Conservation (phyloP, 2,113 vertebrate genomes). For the Cynocephalus volans region DNA sequence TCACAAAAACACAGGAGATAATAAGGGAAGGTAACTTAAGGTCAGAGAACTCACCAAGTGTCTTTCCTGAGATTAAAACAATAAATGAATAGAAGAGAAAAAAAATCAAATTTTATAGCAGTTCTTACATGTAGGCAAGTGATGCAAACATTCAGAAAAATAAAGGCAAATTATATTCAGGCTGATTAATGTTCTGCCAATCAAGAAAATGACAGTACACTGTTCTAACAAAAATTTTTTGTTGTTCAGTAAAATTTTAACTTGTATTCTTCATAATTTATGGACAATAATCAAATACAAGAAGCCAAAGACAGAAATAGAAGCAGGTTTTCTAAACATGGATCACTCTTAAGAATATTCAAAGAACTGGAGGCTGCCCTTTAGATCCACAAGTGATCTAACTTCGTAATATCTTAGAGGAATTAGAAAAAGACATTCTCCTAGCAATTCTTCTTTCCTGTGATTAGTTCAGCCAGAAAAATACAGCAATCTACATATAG, state of each 20-base stretch:
- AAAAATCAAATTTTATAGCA: not conserved
- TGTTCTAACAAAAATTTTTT: not conserved
- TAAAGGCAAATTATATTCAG: not conserved
- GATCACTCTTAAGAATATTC: not conserved
- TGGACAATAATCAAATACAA: not conserved
- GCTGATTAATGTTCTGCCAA: not conserved
- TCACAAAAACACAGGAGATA: not conserved
- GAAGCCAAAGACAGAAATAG: not conserved
- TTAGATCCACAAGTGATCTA: not conserved
- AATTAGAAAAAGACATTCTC: not conserved
- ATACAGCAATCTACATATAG: not conserved
- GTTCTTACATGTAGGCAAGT: not conserved
- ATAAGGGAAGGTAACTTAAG: not conserved
- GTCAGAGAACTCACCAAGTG: not conserved
- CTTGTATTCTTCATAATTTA: not conserved
- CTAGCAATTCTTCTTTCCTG: not conserved
- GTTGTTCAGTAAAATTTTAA: constrained; percentile 10
- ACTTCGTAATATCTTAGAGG: not conserved
- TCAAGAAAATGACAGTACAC: not conserved
- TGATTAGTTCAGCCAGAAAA: not conserved
- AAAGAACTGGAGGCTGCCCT: not conserved
- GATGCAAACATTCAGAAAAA: not conserved
- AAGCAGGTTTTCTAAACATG: not conserved
- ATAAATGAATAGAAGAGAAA: not conserved
- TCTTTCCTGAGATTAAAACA: constrained; percentile 8